A percentile compares a stretch with the other conserved stretches of the same genome.
Evolutionary conservation across 2,797 vertebrate genomes (phyloP).

Genomic region (Hyperoplus lanceolatus): DNA sequence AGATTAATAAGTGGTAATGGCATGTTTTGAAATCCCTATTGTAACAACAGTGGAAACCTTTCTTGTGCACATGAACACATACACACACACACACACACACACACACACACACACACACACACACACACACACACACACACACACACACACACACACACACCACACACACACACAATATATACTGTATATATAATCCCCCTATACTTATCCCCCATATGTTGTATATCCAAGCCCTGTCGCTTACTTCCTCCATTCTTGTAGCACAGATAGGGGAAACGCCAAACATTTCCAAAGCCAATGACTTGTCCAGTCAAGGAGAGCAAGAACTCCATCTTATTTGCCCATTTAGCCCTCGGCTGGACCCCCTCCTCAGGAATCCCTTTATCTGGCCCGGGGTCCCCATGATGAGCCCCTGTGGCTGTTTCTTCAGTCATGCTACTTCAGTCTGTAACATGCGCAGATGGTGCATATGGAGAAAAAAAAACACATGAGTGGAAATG

Average conservation of each 20-base stretch:
- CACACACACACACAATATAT: too few species aligned
- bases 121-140: too few species aligned
- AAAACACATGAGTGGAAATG: constrained; percentile 7
- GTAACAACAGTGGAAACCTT: too few species aligned
- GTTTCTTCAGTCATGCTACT: constrained; percentile 70
- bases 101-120: too few species aligned
- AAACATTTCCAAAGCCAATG: constrained; percentile 92
- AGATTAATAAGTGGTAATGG: not conserved
- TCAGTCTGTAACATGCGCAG: constrained; percentile 31
- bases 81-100: not conserved
- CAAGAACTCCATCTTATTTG: constrained; percentile 91
- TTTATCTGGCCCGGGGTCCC: constrained; percentile 42
- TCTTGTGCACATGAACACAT: not conserved
- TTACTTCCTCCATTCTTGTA: constrained; percentile 93
- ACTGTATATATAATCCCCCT: too few species aligned
- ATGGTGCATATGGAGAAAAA: not conserved
- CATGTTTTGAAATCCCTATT: not conserved
- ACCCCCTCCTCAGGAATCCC: constrained; percentile 28
- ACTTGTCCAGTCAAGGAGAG: constrained; percentile 93
- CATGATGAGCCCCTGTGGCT: constrained; percentile 3
- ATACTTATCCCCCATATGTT: too few species aligned
- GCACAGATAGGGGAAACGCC: constrained; percentile 94
- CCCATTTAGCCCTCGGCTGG: constrained; percentile 90
- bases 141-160: too few species aligned
- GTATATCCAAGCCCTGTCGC: not conserved